Evolutionary conservation across 2,113 vertebrate species (phyloP).

Genomic region (Antennarius striatus): DNA sequence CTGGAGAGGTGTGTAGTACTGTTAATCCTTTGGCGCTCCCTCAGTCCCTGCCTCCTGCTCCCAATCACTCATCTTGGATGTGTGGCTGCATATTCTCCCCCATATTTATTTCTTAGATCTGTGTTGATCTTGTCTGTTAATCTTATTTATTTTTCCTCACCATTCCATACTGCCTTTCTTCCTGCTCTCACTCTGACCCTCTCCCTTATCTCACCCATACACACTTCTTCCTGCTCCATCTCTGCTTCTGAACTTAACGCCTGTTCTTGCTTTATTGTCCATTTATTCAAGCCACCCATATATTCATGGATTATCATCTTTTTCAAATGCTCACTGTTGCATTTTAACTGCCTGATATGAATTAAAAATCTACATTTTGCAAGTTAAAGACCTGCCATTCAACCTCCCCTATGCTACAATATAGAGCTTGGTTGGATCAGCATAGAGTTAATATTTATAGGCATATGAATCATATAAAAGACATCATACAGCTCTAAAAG

Average conservation of each 20-base stretch:
- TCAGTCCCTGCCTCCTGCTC: slow-evolving; percentile 44
- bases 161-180: not conserved
- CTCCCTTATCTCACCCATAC: slow-evolving; percentile 43
- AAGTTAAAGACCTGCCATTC: too few species aligned
- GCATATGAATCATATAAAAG: too few species aligned
- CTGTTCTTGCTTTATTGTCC: not conserved
- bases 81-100: slow-evolving; percentile 43
- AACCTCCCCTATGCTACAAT: too few species aligned
- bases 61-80: slow-evolving; percentile 30
- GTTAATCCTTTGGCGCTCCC: slow-evolving; percentile 61
- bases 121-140: slow-evolving; percentile 40
- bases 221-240: slow-evolving; percentile 26
- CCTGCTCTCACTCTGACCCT: slow-evolving; percentile 19
- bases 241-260: not conserved
- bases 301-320: not conserved
- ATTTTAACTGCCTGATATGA: too few species aligned
- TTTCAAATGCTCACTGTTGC: not conserved
- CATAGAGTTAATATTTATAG: too few species aligned
- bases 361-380: too few species aligned
- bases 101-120: slow-evolving; percentile 51
- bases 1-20: slow-evolving; percentile 59
- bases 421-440: too few species aligned
- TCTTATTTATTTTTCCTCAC: slow-evolving; percentile 43
- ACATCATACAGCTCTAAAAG: too few species aligned
- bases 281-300: slow-evolving; percentile 1